Conservation (phyloP, 1,140 invertebrate genomes). For the Pseudomyrmex sp. region DNA sequence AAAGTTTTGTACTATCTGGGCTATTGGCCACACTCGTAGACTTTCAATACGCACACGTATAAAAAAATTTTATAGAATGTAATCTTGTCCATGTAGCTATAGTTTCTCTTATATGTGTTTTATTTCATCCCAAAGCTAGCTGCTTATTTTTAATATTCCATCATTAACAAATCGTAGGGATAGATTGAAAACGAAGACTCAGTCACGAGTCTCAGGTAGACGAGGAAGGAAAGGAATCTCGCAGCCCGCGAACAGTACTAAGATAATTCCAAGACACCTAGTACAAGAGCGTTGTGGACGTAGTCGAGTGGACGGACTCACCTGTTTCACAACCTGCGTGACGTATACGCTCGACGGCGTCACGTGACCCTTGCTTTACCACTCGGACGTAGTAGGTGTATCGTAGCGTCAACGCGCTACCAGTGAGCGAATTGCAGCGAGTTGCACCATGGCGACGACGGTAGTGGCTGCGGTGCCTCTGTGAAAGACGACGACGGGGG, state of each 20-base stretch:
- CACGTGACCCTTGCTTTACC: constrained; percentile 80
- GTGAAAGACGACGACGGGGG: constrained; percentile 11
- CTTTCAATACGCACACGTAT: too few relatives aligned
- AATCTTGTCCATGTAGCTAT: not conserved
- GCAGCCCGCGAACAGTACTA: not conserved
- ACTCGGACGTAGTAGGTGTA: constrained; percentile 66
- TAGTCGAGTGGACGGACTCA: constrained; percentile 71
- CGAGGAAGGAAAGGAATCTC: not conserved
- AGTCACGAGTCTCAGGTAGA: not conserved
- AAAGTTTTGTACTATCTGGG: too few relatives aligned
- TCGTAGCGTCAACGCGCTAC: constrained; percentile 53
- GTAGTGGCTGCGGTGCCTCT: constrained; percentile 49
- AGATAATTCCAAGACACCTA: not conserved
- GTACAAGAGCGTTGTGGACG: not conserved
- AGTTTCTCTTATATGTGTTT: not conserved
- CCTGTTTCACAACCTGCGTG: constrained; percentile 85
- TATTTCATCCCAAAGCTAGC: not conserved
- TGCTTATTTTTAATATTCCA: not conserved
- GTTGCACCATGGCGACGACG: constrained; percentile 36
- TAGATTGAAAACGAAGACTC: not conserved
- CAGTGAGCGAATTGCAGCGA: constrained; percentile 4
- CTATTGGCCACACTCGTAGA: too few relatives aligned
- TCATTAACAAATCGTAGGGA: not conserved
- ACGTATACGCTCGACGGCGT: constrained; percentile 74
- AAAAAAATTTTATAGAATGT: not conserved